Conservation (phyloP, 2,888 invertebrate species). For the Athalia rosae region DNA sequence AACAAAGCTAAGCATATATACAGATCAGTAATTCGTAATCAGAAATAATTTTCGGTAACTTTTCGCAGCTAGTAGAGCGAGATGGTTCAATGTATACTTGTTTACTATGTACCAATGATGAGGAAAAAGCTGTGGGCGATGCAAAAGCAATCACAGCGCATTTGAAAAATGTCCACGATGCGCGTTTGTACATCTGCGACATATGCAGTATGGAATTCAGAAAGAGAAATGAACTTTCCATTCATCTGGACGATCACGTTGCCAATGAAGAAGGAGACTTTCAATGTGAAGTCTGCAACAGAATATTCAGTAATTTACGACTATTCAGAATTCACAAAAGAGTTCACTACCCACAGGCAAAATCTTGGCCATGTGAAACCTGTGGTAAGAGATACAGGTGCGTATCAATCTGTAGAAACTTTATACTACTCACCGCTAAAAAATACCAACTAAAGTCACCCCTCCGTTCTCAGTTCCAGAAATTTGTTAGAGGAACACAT, state of each 20-base stretch:
- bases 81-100: conserved; percentile 76
- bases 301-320: conserved; percentile 78
- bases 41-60: background rate
- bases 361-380: conserved; percentile 79
- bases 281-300: conserved; percentile 79
- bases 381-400: conserved; percentile 82
- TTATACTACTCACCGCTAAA: background rate
- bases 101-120: conserved; percentile 73
- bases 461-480: conserved; percentile 76
- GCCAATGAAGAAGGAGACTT: conserved; percentile 79
- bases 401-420: background rate
- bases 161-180: conserved; percentile 78
- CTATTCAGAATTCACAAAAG: conserved; percentile 80
- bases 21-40: background rate
- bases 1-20: background rate
- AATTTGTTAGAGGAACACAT: conserved; percentile 84
- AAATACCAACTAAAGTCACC: background rate
- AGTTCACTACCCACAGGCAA: conserved; percentile 79
- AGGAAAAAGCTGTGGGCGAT: conserved; percentile 74
- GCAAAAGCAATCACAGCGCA: conserved; percentile 79
- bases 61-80: conserved; percentile 61
- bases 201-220: conserved; percentile 81
- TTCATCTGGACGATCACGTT: conserved; percentile 80
- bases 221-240: conserved; percentile 79
- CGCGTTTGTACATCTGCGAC: conserved; percentile 82